Evolutionary conservation across 2,113 vertebrate genomes (phyloP).

Genomic region (Amazona guildingii): DNA sequence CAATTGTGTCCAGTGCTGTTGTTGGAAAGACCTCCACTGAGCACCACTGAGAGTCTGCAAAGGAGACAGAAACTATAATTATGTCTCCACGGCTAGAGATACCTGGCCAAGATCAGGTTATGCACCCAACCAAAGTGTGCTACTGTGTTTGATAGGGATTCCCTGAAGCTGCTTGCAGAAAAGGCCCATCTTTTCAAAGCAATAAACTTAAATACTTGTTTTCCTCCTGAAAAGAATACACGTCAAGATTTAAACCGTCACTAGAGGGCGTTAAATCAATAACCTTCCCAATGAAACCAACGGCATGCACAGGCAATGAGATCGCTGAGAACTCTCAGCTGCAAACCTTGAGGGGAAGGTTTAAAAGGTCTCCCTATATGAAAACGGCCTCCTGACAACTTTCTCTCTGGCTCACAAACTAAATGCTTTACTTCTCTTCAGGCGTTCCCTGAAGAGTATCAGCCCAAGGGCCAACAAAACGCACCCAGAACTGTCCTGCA

Average conservation of each 20-base stretch:
- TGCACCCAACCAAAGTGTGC: neutral
- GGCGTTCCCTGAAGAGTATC: neutral
- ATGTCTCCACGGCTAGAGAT: neutral
- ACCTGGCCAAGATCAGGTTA: neutral
- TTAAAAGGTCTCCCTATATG: neutral
- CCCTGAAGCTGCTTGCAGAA: neutral
- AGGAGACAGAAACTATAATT: neutral
- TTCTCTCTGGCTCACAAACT: neutral
- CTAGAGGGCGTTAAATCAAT: slow-evolving; percentile 35
- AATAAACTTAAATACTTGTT: neutral
- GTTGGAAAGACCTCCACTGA: neutral
- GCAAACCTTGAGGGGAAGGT: neutral
- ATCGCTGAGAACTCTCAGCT: neutral
- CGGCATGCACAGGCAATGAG: neutral
- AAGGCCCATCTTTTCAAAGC: neutral
- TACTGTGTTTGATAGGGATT: neutral
- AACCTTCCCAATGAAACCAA: neutral
- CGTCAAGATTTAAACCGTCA: neutral
- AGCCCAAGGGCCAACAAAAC: neutral
- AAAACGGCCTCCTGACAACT: neutral
- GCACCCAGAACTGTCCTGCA: neutral
- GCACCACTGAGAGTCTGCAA: neutral
- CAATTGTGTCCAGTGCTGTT: neutral
- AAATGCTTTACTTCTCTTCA: neutral
- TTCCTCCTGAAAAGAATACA: neutral